Conservation (phyloP, 2,113 vertebrate species). For the Platysteira castanea region DNA sequence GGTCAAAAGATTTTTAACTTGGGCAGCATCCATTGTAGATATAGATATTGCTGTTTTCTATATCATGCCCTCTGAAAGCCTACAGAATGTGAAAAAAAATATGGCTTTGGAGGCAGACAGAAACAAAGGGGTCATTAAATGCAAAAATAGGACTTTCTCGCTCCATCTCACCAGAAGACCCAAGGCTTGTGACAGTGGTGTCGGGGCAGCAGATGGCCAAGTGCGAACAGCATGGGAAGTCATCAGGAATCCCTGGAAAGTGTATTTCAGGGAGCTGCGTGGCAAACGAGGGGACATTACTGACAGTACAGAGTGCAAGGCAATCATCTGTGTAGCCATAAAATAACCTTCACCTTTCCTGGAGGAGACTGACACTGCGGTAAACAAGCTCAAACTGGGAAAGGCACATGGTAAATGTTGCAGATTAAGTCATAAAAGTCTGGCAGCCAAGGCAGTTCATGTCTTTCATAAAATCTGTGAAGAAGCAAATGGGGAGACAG, state of each 20-base stretch:
- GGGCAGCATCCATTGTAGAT: rapidly evolving
- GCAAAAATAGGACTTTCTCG: neutral
- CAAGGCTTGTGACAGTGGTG: neutral
- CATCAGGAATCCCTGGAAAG: slow-evolving; percentile 53
- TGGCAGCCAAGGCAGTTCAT: slow-evolving; percentile 40
- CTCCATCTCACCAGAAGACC: slow-evolving; percentile 5
- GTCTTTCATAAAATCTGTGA: slow-evolving; percentile 68
- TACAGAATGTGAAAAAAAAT: neutral
- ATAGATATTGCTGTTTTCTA: neutral
- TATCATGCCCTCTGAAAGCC: neutral
- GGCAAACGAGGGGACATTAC: slow-evolving; percentile 27
- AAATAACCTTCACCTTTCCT: slow-evolving; percentile 69
- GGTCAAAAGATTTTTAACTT: neutral
- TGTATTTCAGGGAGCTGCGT: slow-evolving; percentile 29
- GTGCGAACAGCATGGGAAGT: slow-evolving; percentile 38
- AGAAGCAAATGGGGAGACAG: slow-evolving; percentile 48
- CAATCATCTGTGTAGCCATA: slow-evolving; percentile 44
- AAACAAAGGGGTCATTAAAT: neutral
- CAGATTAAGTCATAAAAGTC: slow-evolving; percentile 67
- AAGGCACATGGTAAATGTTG: slow-evolving; percentile 12
- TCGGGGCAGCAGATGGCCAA: slow-evolving; percentile 63
- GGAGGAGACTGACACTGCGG: slow-evolving; percentile 25
- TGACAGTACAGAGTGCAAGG: slow-evolving; percentile 13
- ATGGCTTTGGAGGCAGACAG: neutral
- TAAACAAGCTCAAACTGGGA: slow-evolving; percentile 57